Evolutionary conservation across 2,888 invertebrate genomes (phyloP).

Genomic region (Tetragnatha montana): DNA sequence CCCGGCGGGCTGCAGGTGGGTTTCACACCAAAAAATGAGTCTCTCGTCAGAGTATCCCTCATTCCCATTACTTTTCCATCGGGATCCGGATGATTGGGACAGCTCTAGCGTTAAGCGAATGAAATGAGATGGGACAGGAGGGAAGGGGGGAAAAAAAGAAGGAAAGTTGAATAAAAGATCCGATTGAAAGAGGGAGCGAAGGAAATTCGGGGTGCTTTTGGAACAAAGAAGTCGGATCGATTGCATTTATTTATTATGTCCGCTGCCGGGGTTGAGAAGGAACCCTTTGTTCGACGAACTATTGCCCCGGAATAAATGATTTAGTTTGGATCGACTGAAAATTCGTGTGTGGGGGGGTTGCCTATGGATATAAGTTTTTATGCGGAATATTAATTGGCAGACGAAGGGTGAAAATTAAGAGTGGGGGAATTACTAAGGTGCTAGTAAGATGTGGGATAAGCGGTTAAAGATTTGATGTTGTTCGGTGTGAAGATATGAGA

Average conservation of each 20-base stretch:
- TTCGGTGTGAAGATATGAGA: no score
- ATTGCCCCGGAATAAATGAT: background rate
- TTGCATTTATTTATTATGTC: conserved; percentile 60
- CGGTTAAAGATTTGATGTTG: no score
- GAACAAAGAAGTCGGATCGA: conserved; percentile 46
- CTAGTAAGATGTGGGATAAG: no score
- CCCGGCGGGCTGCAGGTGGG: background rate
- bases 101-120: conserved; percentile 53
- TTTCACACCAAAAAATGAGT: background rate
- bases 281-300: conserved; percentile 29
- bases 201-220: conserved; percentile 30
- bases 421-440: background rate
- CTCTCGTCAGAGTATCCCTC: background rate
- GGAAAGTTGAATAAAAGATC: conserved; percentile 6
- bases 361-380: background rate
- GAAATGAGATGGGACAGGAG: conserved; percentile 33
- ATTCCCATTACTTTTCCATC: conserved; percentile 35
- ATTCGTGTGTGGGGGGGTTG: no score
- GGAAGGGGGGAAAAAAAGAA: conserved; percentile 25
- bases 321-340: background rate
- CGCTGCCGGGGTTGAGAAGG: conserved; percentile 12
- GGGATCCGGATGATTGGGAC: conserved; percentile 50
- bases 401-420: background rate
- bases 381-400: background rate
- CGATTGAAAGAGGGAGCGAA: conserved; percentile 29